These are phyloP conservation scores for Cotesia chilonis DNA, from an alignment of 1,140 invertebrate genomes.

Conservation along the genomic window DNA sequence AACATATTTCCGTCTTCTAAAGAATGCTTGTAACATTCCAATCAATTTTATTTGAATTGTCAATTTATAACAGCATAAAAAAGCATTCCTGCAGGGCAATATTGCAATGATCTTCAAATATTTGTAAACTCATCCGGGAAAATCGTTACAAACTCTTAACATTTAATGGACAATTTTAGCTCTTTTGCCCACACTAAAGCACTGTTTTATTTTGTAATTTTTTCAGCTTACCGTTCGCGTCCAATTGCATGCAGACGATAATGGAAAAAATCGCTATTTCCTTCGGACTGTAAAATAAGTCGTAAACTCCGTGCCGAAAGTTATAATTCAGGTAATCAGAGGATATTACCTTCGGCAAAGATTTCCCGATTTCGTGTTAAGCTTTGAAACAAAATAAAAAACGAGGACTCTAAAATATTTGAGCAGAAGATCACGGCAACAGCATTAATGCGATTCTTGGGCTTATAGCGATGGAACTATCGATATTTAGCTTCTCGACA, in stretches of 20 bases:
- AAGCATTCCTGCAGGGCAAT: too few relatives aligned
- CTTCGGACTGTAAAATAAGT: conserved; percentile 32
- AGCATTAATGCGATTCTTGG: neutral
- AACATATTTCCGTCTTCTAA: too few relatives aligned
- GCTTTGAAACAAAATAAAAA: conserved; percentile 11
- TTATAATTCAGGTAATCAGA: conserved; percentile 23
- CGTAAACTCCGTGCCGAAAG: conserved; percentile 19
- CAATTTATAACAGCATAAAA: too few relatives aligned
- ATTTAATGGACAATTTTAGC: neutral
- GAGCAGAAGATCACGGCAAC: neutral
- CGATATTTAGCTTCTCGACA: conserved; percentile 5
- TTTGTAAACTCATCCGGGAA: neutral
- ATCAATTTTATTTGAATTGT: too few relatives aligned
- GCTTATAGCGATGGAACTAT: neutral
- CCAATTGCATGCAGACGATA: conserved; percentile 27
- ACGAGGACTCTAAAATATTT: conserved; percentile 2
- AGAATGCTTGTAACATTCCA: too few relatives aligned
- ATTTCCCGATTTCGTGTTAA: conserved; percentile 28
- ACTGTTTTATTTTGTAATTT: neutral
- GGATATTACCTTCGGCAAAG: conserved; percentile 25
- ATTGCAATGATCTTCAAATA: too few relatives aligned
- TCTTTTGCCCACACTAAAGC: neutral
- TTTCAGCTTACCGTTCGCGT: neutral
- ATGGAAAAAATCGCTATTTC: conserved; percentile 33
- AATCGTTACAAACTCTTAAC: neutral